Conservation (phyloP, 2,797 vertebrate genomes). For the Hypotaenidia okinawae region DNA sequence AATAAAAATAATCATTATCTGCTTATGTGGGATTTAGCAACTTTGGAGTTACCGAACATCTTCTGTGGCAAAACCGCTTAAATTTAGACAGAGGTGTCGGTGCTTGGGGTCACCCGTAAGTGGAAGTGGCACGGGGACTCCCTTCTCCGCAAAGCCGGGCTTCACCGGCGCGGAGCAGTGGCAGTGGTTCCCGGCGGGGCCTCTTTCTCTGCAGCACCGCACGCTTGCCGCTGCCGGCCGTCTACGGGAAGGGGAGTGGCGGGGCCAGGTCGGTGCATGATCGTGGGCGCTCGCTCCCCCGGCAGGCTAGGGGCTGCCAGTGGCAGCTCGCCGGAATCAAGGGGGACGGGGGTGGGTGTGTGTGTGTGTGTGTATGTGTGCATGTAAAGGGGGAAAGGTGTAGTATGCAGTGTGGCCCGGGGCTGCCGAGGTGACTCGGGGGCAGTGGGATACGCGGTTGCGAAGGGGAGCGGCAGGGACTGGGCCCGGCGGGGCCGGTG, state of each 20-base stretch:
- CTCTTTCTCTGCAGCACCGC: not conserved
- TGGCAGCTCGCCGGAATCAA: not conserved
- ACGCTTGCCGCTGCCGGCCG: not conserved
- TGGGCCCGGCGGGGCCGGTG: too few species aligned
- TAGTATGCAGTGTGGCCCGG: too few species aligned
- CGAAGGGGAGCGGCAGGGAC: not conserved
- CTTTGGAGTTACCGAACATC: not conserved
- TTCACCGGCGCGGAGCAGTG: not conserved
- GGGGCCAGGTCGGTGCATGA: not conserved
- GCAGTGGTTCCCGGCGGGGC: not conserved
- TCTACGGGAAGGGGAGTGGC: not conserved
- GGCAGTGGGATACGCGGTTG: not conserved
- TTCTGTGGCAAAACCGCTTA: not conserved
- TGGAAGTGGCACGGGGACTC: accelerated
- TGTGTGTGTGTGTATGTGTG: too few species aligned
- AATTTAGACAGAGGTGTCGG: accelerated
- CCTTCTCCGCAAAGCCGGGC: too few species aligned
- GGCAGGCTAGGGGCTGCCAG: not conserved
- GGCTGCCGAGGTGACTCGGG: too few species aligned
- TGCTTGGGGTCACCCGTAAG: accelerated
- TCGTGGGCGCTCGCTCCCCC: too few species aligned
- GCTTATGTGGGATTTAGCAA: not conserved
- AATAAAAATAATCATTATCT: not conserved
- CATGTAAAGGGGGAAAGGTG: too few species aligned
- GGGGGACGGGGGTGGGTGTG: too few species aligned